These are phyloP conservation scores for Drosophila eohydei DNA, from an alignment of 2,888 invertebrate genomes.

Conservation along the genomic window DNA sequence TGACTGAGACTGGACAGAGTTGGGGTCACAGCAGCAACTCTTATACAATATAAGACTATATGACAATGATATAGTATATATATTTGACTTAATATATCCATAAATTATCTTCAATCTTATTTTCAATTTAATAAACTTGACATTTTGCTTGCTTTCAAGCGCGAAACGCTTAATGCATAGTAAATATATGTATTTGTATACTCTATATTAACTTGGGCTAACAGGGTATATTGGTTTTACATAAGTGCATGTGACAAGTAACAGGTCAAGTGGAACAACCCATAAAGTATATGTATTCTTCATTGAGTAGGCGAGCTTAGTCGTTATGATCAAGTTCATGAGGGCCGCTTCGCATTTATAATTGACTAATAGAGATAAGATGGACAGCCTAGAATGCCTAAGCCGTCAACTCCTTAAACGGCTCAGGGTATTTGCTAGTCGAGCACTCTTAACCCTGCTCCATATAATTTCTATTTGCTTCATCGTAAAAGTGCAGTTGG, in stretches of 20 bases:
- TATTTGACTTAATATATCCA: background rate
- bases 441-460: too few species aligned
- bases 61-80: background rate
- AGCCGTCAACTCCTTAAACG: background rate
- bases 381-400: background rate
- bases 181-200: conserved; percentile 13
- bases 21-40: background rate
- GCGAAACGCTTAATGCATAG: conserved; percentile 13
- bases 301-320: background rate
- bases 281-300: background rate
- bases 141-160: conserved; percentile 3
- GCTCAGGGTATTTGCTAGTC: background rate
- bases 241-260: background rate
- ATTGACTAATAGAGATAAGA: too few species aligned
- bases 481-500: conserved; percentile 40
- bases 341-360: background rate
- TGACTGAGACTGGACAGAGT: conserved; percentile 1
- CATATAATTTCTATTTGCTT: conserved; percentile 1
- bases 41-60: conserved; percentile 4
- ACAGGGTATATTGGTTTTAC: background rate
- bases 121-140: conserved; percentile 7
- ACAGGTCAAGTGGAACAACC: background rate
- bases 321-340: background rate
- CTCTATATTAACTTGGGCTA: background rate
- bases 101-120: background rate